A percentile compares a stretch with the other conserved stretches of the same genome.
These are phyloP conservation scores for Caenorhabditis inopinata DNA, from an alignment of 1,140 invertebrate genomes.

Conservation along the genomic window DNA sequence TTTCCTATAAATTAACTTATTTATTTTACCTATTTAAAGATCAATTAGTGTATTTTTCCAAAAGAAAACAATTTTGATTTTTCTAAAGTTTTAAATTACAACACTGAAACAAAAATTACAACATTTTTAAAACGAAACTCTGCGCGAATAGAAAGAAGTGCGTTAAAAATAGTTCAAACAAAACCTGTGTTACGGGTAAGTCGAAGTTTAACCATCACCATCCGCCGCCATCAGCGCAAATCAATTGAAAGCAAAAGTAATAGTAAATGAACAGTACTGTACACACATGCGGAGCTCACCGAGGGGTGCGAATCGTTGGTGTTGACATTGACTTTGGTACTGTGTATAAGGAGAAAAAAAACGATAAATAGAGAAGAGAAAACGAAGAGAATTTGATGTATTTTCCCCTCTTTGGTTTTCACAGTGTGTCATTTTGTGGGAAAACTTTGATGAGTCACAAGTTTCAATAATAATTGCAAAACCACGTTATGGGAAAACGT, in stretches of 20 bases:
- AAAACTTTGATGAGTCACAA: conserved; percentile 18
- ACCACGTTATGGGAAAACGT: neutral
- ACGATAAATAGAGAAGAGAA: neutral
- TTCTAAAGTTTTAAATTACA: too few relatives aligned
- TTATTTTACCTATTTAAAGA: too few relatives aligned
- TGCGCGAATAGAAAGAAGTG: neutral
- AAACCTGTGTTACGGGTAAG: neutral
- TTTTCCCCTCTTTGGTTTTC: neutral
- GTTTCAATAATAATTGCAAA: conserved; percentile 19
- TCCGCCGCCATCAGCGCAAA: conserved; percentile 6
- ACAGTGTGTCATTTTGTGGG: neutral
- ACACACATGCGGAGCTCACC: conserved; percentile 1
- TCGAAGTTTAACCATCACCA: conserved; percentile 12
- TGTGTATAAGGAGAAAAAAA: neutral
- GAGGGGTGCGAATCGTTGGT: conserved; percentile 15
- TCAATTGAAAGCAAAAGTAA: conserved; percentile 15
- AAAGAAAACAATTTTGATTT: too few relatives aligned
- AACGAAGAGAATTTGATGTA: neutral
- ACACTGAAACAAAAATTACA: too few relatives aligned
- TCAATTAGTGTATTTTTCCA: too few relatives aligned
- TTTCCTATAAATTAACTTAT: too few relatives aligned
- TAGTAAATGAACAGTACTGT: conserved; percentile 27
- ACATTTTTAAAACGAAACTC: too few relatives aligned
- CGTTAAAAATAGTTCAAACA: conserved; percentile 34
- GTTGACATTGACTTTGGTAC: conserved; percentile 30